phyloP scores from a whole-genome alignment of 2,113 vertebrate genomes.

The Oriolus oriolus region DNA sequence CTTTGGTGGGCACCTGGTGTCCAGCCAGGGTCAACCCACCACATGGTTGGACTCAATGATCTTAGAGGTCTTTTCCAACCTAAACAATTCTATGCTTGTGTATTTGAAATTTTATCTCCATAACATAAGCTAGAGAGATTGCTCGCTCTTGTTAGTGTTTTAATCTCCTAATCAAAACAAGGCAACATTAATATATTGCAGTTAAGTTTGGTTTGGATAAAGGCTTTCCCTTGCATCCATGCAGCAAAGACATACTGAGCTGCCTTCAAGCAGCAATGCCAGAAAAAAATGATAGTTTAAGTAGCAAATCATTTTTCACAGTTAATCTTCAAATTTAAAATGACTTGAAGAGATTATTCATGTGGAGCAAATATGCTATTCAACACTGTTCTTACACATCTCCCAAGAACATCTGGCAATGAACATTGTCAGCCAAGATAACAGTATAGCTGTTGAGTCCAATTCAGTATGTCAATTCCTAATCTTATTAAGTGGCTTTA shows the following conservation, averaged over 20 bases:
- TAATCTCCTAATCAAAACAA: not conserved
- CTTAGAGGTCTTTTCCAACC: not conserved
- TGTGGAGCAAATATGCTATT: not conserved
- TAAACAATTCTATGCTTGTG: not conserved
- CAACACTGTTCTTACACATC: not conserved
- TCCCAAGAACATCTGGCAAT: constrained; percentile 20
- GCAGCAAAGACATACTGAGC: not conserved
- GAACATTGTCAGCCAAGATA: not conserved
- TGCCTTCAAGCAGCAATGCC: not conserved
- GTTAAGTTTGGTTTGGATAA: not conserved
- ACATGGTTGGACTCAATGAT: rapidly evolving
- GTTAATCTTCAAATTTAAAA: constrained; percentile 41
- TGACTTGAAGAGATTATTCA: constrained; percentile 23
- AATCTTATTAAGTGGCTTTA: constrained; percentile 49
- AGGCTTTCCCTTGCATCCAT: not conserved
- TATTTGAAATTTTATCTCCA: not conserved
- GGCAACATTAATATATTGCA: not conserved
- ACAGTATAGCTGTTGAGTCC: not conserved
- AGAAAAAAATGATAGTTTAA: constrained; percentile 22
- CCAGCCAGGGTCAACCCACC: not conserved
- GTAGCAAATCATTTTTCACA: constrained; percentile 11
- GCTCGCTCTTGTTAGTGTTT: not conserved
- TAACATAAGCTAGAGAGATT: not conserved
- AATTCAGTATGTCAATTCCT: constrained; percentile 12
- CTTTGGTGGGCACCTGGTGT: not conserved